phyloP scores from a whole-genome alignment of 2,113 vertebrate species.

The Chionis minor region DNA sequence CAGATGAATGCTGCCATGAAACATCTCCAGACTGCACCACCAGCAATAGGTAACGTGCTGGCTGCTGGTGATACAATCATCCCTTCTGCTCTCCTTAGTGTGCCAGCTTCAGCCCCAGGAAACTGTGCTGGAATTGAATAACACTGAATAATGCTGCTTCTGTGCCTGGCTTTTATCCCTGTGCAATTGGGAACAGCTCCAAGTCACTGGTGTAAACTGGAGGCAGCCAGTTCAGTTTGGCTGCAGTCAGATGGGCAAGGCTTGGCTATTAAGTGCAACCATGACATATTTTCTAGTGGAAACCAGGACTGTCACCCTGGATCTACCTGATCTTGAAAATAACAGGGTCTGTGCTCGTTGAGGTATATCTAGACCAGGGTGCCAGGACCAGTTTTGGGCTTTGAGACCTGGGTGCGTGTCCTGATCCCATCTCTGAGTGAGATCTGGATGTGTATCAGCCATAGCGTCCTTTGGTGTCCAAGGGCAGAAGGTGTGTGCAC shows the following conservation, averaged over 20 bases:
- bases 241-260: neutral
- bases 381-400: neutral
- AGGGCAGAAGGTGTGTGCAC: neutral
- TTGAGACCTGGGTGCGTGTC: neutral
- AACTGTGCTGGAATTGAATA: neutral
- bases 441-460: neutral
- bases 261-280: neutral
- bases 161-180: neutral
- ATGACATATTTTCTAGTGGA: neutral
- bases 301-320: neutral
- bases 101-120: neutral
- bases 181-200: neutral
- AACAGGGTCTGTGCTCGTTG: neutral
- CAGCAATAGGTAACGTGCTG: neutral
- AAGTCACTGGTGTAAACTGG: neutral
- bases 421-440: neutral
- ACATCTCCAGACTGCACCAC: neutral
- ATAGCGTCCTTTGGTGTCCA: neutral
- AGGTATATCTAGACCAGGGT: neutral
- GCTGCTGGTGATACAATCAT: neutral
- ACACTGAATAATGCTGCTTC: rapidly evolving
- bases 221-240: neutral
- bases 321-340: neutral
- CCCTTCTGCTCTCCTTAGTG: neutral
- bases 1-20: neutral